Evolutionary conservation across 2,113 vertebrate genomes (phyloP), one percentile per base, ranked within the genome.

Genomic region (Piliocolobus tephrosceles): DNA sequence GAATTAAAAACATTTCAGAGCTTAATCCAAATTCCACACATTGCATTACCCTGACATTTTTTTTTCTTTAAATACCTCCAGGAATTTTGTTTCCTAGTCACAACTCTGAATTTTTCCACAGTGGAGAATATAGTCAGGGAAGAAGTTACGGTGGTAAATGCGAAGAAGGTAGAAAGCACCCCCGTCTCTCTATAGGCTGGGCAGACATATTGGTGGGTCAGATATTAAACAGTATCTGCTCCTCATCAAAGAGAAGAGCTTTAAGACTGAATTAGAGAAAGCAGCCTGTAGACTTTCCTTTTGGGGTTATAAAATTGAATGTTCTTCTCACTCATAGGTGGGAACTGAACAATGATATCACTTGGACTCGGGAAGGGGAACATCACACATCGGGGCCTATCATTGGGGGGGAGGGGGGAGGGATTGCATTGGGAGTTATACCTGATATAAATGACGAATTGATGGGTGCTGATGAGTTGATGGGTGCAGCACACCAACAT

Each of bases 301-400:
- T 95, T 79, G 70, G 52, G 88, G 47, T 68, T 87, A 79, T 85
- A 90, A 97, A 97, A 85, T 20, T n/a, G 93, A 95, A 81, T 66
- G 64, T 57, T 68, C 86, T 96, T n/a, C n/a, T n/a, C n/a, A n/a
- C n/a, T n/a, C n/a, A n/a, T n/a, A n/a, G n/a, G n/a, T n/a, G n/a
- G n/a, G n/a, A n/a, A n/a, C n/a, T n/a, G n/a, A n/a, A n/a, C n/a
- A n/a, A n/a, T n/a, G n/a, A n/a, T n/a, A n/a, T n/a, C n/a, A n/a
- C n/a, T n/a, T n/a, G n/a, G n/a, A n/a, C n/a, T n/a, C n/a, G n/a
- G n/a, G n/a, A n/a, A n/a, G n/a, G n/a, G n/a, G n/a, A n/a, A n/a
- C n/a, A n/a, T n/a, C n/a, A n/a, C n/a, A n/a, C n/a, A n/a, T n/a
- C n/a, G n/a, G n/a, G n/a, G n/a, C n/a, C n/a, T n/a, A n/a, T n/a